Percentiles rank a stretch among this genome's conserved stretches.
These are phyloP conservation scores for Podarcis raffonei DNA, from an alignment of 2,113 vertebrate genomes.

Conservation along the genomic window DNA sequence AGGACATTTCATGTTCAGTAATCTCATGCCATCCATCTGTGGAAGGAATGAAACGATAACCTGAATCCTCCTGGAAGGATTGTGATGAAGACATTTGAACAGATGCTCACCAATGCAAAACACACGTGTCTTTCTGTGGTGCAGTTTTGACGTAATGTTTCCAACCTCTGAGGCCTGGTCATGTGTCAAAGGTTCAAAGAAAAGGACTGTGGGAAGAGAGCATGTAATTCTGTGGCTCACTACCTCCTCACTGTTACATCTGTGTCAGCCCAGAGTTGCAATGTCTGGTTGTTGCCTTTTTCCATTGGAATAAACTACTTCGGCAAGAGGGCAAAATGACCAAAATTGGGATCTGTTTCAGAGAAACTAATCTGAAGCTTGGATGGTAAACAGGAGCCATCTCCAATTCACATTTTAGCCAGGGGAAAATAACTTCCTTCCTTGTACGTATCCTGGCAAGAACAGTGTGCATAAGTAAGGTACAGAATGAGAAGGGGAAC, in stretches of 20 bases:
- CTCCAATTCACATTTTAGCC: conserved; percentile 44
- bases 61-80: conserved; percentile 25
- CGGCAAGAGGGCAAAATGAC: neutral
- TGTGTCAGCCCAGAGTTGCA: neutral
- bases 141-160: neutral
- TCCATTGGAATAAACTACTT: conserved; percentile 10
- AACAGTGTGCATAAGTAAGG: neutral
- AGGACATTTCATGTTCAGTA: conserved; percentile 45
- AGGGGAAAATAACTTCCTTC: conserved; percentile 45
- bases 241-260: neutral
- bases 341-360: conserved; percentile 46
- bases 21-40: conserved; percentile 34
- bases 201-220: neutral
- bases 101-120: neutral
- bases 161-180: neutral
- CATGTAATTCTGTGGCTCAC: neutral
- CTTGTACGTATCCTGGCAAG: conserved; percentile 19
- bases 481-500: conserved; percentile 19
- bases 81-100: conserved; percentile 15
- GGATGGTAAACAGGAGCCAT: conserved; percentile 21
- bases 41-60: conserved; percentile 17
- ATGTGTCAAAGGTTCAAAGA: neutral
- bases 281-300: conserved; percentile 23
- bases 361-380: conserved; percentile 37
- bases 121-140: neutral